These are phyloP conservation scores for Leptinotarsa tumamoca DNA, from an alignment of 2,888 invertebrate species.

Conservation along the genomic window DNA sequence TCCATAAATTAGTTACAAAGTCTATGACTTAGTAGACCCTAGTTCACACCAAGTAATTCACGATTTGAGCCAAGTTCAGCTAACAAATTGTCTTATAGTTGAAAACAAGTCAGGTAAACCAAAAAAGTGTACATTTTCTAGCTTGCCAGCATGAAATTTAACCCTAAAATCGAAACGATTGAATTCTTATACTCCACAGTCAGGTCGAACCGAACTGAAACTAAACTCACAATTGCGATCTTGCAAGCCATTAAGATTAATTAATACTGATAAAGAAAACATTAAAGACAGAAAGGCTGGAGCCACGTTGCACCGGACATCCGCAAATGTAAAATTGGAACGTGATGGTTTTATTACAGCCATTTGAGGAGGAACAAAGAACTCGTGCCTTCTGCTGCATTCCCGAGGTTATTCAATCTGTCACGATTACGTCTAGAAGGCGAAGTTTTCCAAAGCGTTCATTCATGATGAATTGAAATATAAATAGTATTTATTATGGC, in stretches of 20 bases:
- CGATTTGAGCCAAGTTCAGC: too few relatives aligned
- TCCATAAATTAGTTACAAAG: too few relatives aligned
- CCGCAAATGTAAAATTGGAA: conserved; percentile 25
- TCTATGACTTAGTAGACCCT: too few relatives aligned
- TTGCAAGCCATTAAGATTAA: conserved; percentile 2
- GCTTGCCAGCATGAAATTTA: too few relatives aligned
- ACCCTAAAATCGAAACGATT: too few relatives aligned
- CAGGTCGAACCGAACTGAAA: neutral
- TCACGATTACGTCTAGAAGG: neutral
- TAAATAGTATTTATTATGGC: too few relatives aligned
- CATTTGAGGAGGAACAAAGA: conserved; percentile 19
- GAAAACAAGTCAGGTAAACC: too few relatives aligned
- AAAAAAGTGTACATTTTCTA: too few relatives aligned
- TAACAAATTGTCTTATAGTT: too few relatives aligned
- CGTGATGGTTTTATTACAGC: conserved; percentile 21
- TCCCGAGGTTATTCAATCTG: conserved; percentile 12
- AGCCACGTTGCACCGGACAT: conserved; percentile 28
- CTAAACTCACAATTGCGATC: neutral
- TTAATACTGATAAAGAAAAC: conserved; percentile 22
- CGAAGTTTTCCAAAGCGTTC: neutral
- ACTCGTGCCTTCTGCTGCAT: conserved; percentile 20
- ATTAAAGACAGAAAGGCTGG: conserved; percentile 12
- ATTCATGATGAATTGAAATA: too few relatives aligned
- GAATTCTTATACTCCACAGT: too few relatives aligned
- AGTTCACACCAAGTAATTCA: too few relatives aligned